Base-by-base conservation (phyloP, 2,888 invertebrate genomes). In the Cosmopolites sordidus region DNA sequence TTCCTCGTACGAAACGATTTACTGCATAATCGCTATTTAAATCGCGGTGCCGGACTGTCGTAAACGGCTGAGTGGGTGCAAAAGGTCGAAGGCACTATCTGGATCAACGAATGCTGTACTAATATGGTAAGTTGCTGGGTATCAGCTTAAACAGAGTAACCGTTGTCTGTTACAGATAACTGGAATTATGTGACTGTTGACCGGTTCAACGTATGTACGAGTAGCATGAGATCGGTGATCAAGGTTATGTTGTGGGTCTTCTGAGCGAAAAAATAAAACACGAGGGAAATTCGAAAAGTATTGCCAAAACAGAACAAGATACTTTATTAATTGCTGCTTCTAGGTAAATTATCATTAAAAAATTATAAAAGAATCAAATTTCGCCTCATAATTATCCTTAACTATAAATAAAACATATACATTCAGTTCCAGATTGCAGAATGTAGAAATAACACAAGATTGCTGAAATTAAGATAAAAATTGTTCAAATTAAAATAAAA, bases 71-170 rank as follows among this genome's bases (percentile, higher is more conserved):
- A 43, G 54, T 54, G 39, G 54, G 49, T 37, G 54, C 50, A 37
- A 43, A 47, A 47, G 51, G 38, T 46, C 18, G 47, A 33, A 16
- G n/a, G 42, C 42, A 48, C 42, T 48, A 48, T 33, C 48, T 41
- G 37, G 15, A 43, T 38, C 43, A 37, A 3, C 11, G 33, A 22
- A 4, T 12, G 11, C 42, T 11, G 46, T 43, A 50, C 54, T 47
- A 54, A 54, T 50, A 54, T 47, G 54, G 54, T 15, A 43, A 54
- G 43, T 43, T 46, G 49, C 45, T 50, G 49, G 46, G 50, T 33
- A 17, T 45, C 30, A 15, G 33, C 27, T 39, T 49, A 30, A 50
- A 46, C 50, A 50, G 50, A 48, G 48, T 41, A 48, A 42, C 54
- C 50, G 50, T 54, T 43, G 42, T 14, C 38, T 43, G 54, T 45